phyloP scores from a whole-genome alignment of 2,113 vertebrate genomes.

The Nyctibius bracteatus region DNA sequence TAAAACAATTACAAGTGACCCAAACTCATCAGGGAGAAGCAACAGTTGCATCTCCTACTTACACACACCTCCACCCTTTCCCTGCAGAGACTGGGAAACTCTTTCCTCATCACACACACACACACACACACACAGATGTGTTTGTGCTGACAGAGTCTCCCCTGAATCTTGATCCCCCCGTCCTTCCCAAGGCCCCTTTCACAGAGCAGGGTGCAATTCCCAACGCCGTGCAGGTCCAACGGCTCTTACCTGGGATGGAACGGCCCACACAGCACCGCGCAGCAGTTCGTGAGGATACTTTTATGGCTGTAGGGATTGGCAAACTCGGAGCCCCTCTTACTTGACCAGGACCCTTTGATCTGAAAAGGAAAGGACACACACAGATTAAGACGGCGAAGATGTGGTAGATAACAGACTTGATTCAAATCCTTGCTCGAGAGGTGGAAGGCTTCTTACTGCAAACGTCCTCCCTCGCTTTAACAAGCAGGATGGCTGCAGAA shows the following conservation, averaged over 20 bases:
- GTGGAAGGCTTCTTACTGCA: not conserved
- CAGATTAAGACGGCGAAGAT: not conserved
- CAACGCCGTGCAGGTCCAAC: rapidly evolving
- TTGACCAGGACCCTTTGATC: slow-evolving; percentile 97
- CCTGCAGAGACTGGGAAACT: not conserved
- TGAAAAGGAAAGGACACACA: slow-evolving; percentile 42
- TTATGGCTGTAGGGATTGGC: slow-evolving; percentile 94
- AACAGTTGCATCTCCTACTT: not conserved
- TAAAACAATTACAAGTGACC: not conserved
- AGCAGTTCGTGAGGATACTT: slow-evolving; percentile 93
- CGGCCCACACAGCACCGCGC: slow-evolving; percentile 89
- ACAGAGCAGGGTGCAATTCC: not conserved
- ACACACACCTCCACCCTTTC: rapidly evolving
- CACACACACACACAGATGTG: no score
- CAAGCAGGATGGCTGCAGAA: not conserved
- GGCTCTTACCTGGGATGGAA: slow-evolving; percentile 88
- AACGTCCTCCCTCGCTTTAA: not conserved
- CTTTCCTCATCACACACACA: not conserved
- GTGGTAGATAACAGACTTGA: rapidly evolving
- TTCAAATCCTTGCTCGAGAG: not conserved
- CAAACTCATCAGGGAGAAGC: not conserved
- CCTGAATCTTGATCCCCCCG: rapidly evolving
- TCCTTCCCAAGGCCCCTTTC: not conserved
- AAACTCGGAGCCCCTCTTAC: slow-evolving; percentile 85
- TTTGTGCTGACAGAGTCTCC: not conserved